Percentiles rank a stretch among this genome's conserved stretches.
Conservation (phyloP, 92 coral and sea anemone genomes). For the Actinostola sp. region DNA sequence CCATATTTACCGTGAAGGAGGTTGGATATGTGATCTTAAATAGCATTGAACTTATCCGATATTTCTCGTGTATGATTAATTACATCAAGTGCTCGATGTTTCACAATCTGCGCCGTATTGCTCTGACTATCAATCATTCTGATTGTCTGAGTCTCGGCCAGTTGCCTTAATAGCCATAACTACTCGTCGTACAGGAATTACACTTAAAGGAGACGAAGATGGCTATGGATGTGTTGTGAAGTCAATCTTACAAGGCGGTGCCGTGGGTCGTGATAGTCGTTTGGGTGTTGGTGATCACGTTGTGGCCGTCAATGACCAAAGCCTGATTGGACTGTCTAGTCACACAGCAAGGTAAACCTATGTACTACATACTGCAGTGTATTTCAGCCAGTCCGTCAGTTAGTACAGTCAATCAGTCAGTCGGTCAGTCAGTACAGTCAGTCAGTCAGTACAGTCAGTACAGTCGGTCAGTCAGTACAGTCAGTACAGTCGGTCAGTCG, state of each 20-base stretch:
- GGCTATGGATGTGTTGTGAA: conserved; percentile 94
- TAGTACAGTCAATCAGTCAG: too few species aligned
- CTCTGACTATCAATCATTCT: not conserved
- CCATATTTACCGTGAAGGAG: too few species aligned
- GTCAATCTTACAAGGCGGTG: conserved; percentile 90
- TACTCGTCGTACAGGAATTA: conserved; percentile 54
- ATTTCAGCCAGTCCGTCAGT: too few species aligned
- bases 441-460: too few species aligned
- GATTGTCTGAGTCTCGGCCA: too few species aligned
- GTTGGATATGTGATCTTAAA: not conserved
- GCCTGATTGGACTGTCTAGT: conserved; percentile 84
- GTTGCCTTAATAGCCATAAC: not conserved
- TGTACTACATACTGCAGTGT: not conserved
- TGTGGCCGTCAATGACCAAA: conserved; percentile 89
- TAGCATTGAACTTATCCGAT: too few species aligned
- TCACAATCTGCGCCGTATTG: too few species aligned
- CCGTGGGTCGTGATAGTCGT: conserved; percentile 88
- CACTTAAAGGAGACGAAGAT: conserved; percentile 86
- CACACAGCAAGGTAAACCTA: conserved; percentile 75
- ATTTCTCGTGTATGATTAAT: not conserved
- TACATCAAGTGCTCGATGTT: not conserved
- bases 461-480: too few species aligned
- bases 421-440: too few species aligned
- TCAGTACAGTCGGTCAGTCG: too few species aligned
- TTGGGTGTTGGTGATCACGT: conserved; percentile 94